Conservation (phyloP, 1,140 invertebrate species). For the Stenopsyche tienmushanensis region DNA sequence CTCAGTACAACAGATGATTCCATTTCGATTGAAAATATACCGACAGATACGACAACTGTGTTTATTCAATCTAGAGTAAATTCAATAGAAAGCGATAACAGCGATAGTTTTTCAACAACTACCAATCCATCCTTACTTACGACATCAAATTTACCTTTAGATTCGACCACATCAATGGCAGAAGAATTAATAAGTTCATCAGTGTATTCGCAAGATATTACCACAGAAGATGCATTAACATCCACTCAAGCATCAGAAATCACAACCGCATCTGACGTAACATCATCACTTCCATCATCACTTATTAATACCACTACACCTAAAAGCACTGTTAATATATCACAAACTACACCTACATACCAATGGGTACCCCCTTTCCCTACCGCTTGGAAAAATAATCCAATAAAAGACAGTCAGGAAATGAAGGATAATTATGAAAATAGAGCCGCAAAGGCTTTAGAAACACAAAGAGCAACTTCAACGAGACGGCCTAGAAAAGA, state of each 20-base stretch:
- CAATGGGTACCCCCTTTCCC: constrained; percentile 34
- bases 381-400: constrained; percentile 29
- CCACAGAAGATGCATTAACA: constrained; percentile 31
- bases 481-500: constrained; percentile 60
- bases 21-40: background rate
- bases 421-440: constrained; percentile 31
- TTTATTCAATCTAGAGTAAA: background rate
- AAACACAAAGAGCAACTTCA: constrained; percentile 47
- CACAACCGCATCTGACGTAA: constrained; percentile 1
- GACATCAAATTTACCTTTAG: background rate
- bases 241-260: background rate
- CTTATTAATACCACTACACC: background rate
- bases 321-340: constrained; percentile 21
- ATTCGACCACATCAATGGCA: background rate
- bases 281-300: background rate
- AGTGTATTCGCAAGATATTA: constrained; percentile 24
- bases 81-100: background rate
- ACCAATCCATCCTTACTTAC: background rate
- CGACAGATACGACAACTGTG: no score
- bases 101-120: background rate
- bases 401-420: constrained; percentile 15
- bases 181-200: background rate
- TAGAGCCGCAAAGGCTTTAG: constrained; percentile 46
- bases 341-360: constrained; percentile 36
- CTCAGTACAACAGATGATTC: background rate